These are phyloP conservation scores for Argopecten irradians DNA, from an alignment of 1,140 invertebrate species.

Conservation along the genomic window DNA sequence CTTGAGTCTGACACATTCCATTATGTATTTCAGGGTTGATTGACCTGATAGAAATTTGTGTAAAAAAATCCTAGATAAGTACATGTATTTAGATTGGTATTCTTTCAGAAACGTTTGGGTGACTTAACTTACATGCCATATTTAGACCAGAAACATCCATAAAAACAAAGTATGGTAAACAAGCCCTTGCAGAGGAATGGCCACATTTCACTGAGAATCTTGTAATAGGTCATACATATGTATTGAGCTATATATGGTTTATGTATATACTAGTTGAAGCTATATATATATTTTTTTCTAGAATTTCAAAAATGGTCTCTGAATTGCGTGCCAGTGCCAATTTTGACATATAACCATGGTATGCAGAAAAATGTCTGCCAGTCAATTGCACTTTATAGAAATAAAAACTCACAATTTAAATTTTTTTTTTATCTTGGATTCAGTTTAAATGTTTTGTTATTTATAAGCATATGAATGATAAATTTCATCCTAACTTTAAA, in stretches of 20 bases:
- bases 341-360: slow-evolving; percentile 8
- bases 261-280: not conserved
- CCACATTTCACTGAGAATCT: not conserved
- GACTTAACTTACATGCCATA: not conserved
- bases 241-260: not conserved
- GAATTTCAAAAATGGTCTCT: not conserved
- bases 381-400: not conserved
- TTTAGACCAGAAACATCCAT: not conserved
- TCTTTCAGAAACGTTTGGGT: too few relatives aligned
- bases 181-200: not conserved
- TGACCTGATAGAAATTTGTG: too few relatives aligned
- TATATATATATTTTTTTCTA: not conserved
- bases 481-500: not conserved
- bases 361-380: slow-evolving; percentile 4
- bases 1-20: too few relatives aligned
- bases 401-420: not conserved
- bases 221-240: slow-evolving; percentile 18
- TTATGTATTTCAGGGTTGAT: too few relatives aligned
- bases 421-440: not conserved
- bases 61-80: too few relatives aligned
- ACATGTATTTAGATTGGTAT: too few relatives aligned
- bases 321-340: not conserved
- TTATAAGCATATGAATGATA: not conserved
- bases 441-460: not conserved
- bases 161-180: not conserved